A percentile compares a stretch with the other conserved stretches of the same genome.
These are phyloP conservation scores for Drosophila prosaltans DNA, from an alignment of 1,140 invertebrate genomes.

Conservation along the genomic window DNA sequence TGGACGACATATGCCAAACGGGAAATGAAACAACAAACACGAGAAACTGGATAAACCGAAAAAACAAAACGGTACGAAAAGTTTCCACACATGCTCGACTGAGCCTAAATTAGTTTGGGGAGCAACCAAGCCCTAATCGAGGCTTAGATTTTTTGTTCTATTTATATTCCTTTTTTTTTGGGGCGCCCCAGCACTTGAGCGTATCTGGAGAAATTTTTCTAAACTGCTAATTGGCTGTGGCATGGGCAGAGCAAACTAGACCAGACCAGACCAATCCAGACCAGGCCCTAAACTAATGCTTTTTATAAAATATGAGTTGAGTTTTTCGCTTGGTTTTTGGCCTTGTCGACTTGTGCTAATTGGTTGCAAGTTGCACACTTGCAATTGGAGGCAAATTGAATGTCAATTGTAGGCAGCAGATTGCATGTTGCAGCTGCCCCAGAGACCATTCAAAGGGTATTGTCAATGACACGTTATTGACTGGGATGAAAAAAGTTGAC, in stretches of 20 bases:
- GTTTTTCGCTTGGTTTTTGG: background rate
- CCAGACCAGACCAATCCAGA: background rate
- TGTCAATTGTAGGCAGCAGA: background rate
- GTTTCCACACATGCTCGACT: slow-evolving; percentile 67
- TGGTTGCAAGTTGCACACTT: slow-evolving; percentile 40
- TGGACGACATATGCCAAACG: slow-evolving; percentile 69
- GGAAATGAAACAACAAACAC: background rate
- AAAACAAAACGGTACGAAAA: slow-evolving; percentile 48
- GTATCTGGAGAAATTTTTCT: slow-evolving; percentile 53
- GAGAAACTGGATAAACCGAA: slow-evolving; percentile 25
- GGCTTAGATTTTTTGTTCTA: slow-evolving; percentile 30
- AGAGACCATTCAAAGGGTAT: background rate
- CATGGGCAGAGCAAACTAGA: slow-evolving; percentile 5
- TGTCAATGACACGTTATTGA: background rate
- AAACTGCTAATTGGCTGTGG: slow-evolving; percentile 74
- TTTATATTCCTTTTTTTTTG: slow-evolving; percentile 20
- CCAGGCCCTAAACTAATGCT: background rate
- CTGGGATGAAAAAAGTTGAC: background rate
- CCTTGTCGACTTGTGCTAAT: slow-evolving; percentile 40
- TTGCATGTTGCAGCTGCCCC: background rate
- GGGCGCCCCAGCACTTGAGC: background rate
- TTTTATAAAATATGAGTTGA: slow-evolving; percentile 12
- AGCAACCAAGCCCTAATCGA: slow-evolving; percentile 43
- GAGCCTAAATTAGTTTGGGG: slow-evolving; percentile 71
- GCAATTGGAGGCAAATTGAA: background rate